These are phyloP conservation scores for Leptinotarsa haldemani DNA, from an alignment of 2,888 invertebrate genomes.

Conservation along the genomic window DNA sequence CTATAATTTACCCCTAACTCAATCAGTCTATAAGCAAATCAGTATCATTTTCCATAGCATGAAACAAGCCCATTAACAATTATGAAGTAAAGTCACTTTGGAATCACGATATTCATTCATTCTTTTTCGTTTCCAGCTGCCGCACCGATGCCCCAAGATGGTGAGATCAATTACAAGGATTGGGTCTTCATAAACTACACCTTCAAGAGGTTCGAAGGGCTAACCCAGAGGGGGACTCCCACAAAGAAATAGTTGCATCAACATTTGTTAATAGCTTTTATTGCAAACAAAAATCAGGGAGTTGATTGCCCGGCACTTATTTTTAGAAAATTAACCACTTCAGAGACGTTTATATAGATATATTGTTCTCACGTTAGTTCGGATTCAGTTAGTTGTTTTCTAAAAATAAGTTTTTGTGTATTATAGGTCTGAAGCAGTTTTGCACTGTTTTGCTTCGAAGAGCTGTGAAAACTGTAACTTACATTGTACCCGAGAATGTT, in stretches of 20 bases:
- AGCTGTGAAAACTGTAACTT: conserved; percentile 60
- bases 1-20: too few species aligned
- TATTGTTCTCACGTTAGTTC: conserved; percentile 38
- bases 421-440: conserved; percentile 60
- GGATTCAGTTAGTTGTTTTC: conserved; percentile 51
- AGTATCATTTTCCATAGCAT: too few species aligned
- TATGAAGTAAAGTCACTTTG: too few species aligned
- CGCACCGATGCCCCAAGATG: conserved; percentile 89
- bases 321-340: conserved; percentile 57
- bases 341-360: conserved; percentile 42
- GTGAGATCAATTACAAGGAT: conserved; percentile 94
- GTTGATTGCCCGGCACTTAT: conserved; percentile 51
- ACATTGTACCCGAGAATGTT: conserved; percentile 47
- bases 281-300: conserved; percentile 39
- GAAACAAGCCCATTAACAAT: too few species aligned
- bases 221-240: conserved; percentile 89
- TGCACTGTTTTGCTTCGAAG: conserved; percentile 57
- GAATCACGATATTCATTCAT: not conserved
- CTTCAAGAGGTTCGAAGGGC: conserved; percentile 98
- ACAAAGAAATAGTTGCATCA: conserved; percentile 75
- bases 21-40: too few species aligned
- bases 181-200: conserved; percentile 99
- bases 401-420: conserved; percentile 59
- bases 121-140: conserved; percentile 72
- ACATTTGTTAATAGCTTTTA: conserved; percentile 43